Conservation (phyloP, 2,797 vertebrate species). For the Jordanella pulchra region DNA sequence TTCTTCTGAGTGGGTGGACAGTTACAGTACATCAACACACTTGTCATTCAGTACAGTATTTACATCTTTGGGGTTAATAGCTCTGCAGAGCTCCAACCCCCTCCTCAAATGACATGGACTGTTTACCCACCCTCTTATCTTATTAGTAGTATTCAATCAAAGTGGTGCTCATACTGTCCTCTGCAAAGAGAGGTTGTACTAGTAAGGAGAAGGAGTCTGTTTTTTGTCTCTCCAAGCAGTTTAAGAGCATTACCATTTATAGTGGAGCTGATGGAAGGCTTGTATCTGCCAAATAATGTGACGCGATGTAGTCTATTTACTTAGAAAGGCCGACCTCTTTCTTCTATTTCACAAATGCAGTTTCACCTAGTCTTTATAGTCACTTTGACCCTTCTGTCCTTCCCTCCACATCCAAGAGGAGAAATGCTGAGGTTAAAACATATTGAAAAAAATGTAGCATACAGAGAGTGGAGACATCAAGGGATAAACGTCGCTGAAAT, state of each 20-base stretch:
- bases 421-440: slow-evolving; percentile 3
- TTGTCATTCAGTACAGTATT: slow-evolving; percentile 21
- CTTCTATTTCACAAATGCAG: slow-evolving; percentile 47
- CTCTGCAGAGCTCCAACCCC: slow-evolving; percentile 8
- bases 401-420: slow-evolving; percentile 2
- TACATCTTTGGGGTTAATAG: slow-evolving; percentile 25
- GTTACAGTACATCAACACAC: neutral
- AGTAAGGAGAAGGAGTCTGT: slow-evolving; percentile 56
- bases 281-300: slow-evolving; percentile 75
- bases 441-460: slow-evolving; percentile 4
- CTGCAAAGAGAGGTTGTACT: slow-evolving; percentile 17
- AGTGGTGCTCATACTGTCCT: neutral
- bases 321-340: slow-evolving; percentile 55
- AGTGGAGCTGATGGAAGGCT: slow-evolving; percentile 79
- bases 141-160: slow-evolving; percentile 31
- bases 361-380: slow-evolving; percentile 18
- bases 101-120: slow-evolving; percentile 31
- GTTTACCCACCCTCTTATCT: slow-evolving; percentile 22
- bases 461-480: slow-evolving; percentile 1
- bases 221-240: slow-evolving; percentile 63
- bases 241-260: slow-evolving; percentile 78
- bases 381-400: slow-evolving; percentile 6
- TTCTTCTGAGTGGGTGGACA: neutral
- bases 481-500: slow-evolving; percentile 21
- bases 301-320: slow-evolving; percentile 63